A percentile compares a stretch with the other conserved stretches of the same genome.
Evolutionary conservation across 1,140 invertebrate genomes (phyloP).

Genomic region (Zaprionus vittiger): DNA sequence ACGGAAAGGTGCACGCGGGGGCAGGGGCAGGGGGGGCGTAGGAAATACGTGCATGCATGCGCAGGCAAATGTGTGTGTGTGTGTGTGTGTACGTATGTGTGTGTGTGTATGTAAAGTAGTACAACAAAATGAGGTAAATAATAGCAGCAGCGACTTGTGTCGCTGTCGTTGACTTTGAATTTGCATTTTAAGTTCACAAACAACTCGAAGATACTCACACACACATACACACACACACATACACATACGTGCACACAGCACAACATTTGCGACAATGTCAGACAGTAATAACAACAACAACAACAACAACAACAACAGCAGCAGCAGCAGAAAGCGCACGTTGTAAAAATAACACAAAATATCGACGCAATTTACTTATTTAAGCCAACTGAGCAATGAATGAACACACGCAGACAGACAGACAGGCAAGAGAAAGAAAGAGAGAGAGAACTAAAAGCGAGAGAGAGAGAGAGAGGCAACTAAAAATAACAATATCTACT

Average conservation of each 20-base stretch:
- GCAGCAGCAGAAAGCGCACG: conserved; percentile 44
- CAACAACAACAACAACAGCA: conserved; percentile 24
- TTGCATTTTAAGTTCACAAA: conserved; percentile 63
- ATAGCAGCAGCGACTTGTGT: conserved; percentile 30
- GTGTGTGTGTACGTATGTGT: neutral
- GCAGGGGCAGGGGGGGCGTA: neutral
- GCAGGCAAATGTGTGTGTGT: neutral
- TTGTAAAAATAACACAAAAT: conserved; percentile 77
- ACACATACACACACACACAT: conserved; percentile 15
- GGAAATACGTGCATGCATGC: conserved; percentile 25
- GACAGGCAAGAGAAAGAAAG: neutral
- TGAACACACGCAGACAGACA: conserved; percentile 35
- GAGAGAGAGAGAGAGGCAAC: neutral
- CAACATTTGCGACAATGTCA: conserved; percentile 75
- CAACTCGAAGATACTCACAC: conserved; percentile 9
- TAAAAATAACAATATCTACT: conserved; percentile 55
- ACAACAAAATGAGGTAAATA: conserved; percentile 34
- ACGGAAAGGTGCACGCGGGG: neutral
- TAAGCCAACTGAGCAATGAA: conserved; percentile 70
- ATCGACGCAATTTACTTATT: conserved; percentile 58
- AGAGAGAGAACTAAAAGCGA: neutral
- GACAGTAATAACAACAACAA: conserved; percentile 45
- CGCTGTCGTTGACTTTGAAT: conserved; percentile 53
- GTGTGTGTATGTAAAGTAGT: conserved; percentile 9
- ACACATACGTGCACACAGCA: conserved; percentile 7